Evolutionary conservation across 2,888 invertebrate genomes (phyloP).

Genomic region (Nomada hirtipes): DNA sequence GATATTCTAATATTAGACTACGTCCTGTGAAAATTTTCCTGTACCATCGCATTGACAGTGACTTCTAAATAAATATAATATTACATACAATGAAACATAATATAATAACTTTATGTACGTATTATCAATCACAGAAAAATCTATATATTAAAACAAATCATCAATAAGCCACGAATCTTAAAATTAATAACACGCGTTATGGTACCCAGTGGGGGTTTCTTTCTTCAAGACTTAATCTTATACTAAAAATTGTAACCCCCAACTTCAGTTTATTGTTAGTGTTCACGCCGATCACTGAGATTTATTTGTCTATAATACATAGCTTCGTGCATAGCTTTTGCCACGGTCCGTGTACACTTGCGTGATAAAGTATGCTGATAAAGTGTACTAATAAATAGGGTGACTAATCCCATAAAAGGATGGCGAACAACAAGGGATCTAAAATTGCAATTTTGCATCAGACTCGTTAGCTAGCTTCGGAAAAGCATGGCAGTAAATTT

Average conservation of each 20-base stretch:
- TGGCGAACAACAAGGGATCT: conserved; percentile 38
- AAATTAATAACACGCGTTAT: too few relatives aligned
- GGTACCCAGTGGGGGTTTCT: neutral
- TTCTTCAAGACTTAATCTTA: neutral
- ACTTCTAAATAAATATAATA: too few relatives aligned
- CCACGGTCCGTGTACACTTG: neutral
- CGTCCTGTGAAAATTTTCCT: neutral
- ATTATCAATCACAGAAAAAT: too few relatives aligned
- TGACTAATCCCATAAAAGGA: conserved; percentile 29
- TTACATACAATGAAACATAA: too few relatives aligned
- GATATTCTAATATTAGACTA: neutral
- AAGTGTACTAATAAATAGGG: conserved; percentile 31
- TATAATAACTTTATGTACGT: too few relatives aligned
- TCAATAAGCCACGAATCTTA: too few relatives aligned
- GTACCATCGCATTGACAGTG: neutral
- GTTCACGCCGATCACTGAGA: too few relatives aligned
- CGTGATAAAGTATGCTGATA: conserved; percentile 20
- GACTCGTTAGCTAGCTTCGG: conserved; percentile 37
- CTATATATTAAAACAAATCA: too few relatives aligned
- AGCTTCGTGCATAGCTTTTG: neutral
- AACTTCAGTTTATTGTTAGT: neutral
- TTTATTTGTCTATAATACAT: neutral
- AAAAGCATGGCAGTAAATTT: conserved; percentile 81
- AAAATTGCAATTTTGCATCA: conserved; percentile 58
- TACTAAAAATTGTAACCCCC: neutral